Base-by-base conservation (phyloP, 1,140 invertebrate species). In the Araneus ventricosus region DNA sequence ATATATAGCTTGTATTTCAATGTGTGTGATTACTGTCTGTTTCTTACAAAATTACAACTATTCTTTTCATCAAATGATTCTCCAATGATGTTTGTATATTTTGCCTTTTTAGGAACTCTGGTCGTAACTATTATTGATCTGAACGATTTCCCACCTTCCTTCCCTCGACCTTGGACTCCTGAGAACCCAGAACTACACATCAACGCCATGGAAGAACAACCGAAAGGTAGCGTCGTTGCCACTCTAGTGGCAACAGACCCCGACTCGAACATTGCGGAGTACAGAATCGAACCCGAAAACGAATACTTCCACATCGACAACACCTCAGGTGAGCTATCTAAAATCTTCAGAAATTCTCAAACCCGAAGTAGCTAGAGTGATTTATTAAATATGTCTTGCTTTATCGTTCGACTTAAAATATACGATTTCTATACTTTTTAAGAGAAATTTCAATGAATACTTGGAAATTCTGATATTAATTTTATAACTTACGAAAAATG, bases 51-150 rank as follows among this genome's bases (percentile, higher is more conserved):
- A 52, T 1, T 52, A 52, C 17, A 14, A 45, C 8, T 52, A 14
- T 52, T 52, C 17, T 14, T 52, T 3, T 52, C 5, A 7, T 41
- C 22, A n/a, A 61, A 7, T n/a, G 59, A 61, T 22, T 61, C 27
- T 8, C 0, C 63, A 70, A 2, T 57, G 22, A 45, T 45, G 0
- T 20, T 2, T 0, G 0, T n/a, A 34, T 86, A 70, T 70, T 61
- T 67, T 24, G 4, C 75, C 22, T 14, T 34, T 94, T 45, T 95
- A 97, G 98, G 98, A 41, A 97, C 97, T 87, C 95, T 99, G 7
- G 97, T 98, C 90, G 97, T 99, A 39, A 98, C 97, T 3, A 97
- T 99, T 75, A 97, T 98, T 57, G 98, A 99, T 95, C 97, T 97
- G 27, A 97, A 97, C 95, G 96, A 97, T 94, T 96, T 96, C 93